These are phyloP conservation scores for Phthorimaea operculella DNA, from an alignment of 1,140 invertebrate species.

Conservation along the genomic window DNA sequence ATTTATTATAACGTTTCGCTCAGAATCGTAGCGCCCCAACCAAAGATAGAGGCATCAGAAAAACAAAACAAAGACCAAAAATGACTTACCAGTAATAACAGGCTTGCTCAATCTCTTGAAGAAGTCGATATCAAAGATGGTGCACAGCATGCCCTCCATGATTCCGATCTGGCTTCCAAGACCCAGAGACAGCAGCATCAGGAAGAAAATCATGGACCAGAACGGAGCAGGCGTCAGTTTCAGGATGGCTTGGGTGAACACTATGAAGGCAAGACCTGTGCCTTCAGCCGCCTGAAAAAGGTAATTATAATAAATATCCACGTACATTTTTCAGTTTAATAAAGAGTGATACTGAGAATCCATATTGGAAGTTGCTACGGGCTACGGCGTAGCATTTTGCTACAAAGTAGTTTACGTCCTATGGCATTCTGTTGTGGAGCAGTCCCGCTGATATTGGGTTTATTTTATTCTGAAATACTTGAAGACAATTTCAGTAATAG, in stretches of 20 bases:
- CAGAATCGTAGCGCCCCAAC: no score
- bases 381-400: no score
- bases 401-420: no score
- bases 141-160: conserved; percentile 92
- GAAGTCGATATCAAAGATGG: conserved; percentile 91
- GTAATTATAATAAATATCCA: not conserved
- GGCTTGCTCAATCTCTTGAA: conserved; percentile 89
- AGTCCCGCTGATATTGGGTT: no score
- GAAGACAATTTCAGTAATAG: no score
- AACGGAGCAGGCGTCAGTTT: conserved; percentile 90
- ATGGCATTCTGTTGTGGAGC: no score
- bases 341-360: no score
- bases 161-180: conserved; percentile 93
- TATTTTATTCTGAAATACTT: no score
- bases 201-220: conserved; percentile 93
- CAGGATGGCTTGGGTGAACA: conserved; percentile 92
- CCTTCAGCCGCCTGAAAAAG: conserved; percentile 86
- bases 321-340: no score
- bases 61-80: not conserved
- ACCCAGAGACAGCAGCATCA: conserved; percentile 90
- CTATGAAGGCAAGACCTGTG: conserved; percentile 91
- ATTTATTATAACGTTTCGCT: no score
- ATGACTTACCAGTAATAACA: conserved; percentile 79
- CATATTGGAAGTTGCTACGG: no score
- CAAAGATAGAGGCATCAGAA: not conserved